These are phyloP conservation scores for Anthophora plumipes DNA, from an alignment of 2,888 invertebrate species.

Conservation along the genomic window DNA sequence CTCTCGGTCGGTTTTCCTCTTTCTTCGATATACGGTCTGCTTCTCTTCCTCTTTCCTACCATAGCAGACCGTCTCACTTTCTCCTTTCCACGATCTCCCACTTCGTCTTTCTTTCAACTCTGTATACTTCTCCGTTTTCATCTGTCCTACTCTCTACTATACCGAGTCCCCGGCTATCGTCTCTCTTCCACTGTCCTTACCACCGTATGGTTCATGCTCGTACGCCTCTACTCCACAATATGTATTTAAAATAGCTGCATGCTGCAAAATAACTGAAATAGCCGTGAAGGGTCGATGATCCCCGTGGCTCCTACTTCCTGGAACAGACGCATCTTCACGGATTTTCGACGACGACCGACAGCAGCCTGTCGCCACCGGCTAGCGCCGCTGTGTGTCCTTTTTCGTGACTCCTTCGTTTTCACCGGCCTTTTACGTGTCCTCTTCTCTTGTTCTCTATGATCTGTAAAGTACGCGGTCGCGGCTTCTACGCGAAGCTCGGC, in stretches of 20 bases:
- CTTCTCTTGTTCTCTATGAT: background rate
- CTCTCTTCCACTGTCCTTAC: constrained; percentile 59
- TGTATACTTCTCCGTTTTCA: constrained; percentile 18
- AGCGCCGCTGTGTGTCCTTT: constrained; percentile 36
- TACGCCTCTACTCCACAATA: constrained; percentile 73
- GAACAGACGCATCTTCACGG: constrained; percentile 70
- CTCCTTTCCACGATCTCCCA: constrained; percentile 17
- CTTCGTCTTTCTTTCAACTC: constrained; percentile 22
- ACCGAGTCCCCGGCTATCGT: constrained; percentile 27
- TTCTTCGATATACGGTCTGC: constrained; percentile 43
- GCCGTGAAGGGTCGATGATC: constrained; percentile 81
- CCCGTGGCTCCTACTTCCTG: constrained; percentile 79
- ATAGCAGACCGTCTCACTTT: constrained; percentile 26
- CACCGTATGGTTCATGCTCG: constrained; percentile 66
- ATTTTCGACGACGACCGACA: constrained; percentile 69
- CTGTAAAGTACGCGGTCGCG: too few species aligned
- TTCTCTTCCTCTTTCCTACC: constrained; percentile 21
- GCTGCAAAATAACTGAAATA: constrained; percentile 81
- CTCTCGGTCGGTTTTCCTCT: constrained; percentile 35
- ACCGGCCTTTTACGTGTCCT: too few species aligned
- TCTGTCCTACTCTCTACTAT: constrained; percentile 18
- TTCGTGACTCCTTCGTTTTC: background rate
- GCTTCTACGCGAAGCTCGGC: background rate
- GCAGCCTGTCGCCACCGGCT: constrained; percentile 60
- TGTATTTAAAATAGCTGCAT: constrained; percentile 81